These are phyloP conservation scores for Echinops telfairi DNA, from an alignment of 2,113 vertebrate species.

Conservation along the genomic window DNA sequence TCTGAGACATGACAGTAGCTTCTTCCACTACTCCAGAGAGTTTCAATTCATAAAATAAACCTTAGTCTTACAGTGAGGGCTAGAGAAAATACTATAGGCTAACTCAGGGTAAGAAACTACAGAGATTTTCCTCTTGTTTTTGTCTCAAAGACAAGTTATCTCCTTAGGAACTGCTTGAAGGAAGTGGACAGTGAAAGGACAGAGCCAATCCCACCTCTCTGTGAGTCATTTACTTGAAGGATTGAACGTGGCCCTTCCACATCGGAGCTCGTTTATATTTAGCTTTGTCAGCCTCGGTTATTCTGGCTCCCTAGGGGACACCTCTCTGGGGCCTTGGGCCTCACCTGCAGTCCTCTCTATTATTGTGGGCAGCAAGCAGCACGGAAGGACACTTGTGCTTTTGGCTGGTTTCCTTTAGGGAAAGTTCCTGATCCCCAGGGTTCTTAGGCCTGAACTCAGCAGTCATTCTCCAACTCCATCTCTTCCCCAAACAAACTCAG, in stretches of 20 bases:
- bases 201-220: neutral
- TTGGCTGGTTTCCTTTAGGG: neutral
- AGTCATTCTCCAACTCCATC: neutral
- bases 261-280: constrained; percentile 59
- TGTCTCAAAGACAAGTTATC: neutral
- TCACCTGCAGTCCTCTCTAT: neutral
- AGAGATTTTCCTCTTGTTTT: neutral
- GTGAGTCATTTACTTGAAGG: constrained; percentile 39
- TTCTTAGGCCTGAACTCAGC: neutral
- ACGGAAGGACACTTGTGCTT: neutral
- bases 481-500: neutral
- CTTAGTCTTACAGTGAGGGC: neutral
- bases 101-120: neutral
- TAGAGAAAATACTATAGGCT: neutral
- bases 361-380: neutral
- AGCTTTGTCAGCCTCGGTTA: constrained; percentile 46
- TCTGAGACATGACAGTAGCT: neutral
- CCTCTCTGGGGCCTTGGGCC: neutral
- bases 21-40: neutral
- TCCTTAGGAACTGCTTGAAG: constrained; percentile 19
- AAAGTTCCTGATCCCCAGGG: neutral
- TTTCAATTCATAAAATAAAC: neutral
- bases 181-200: constrained; percentile 41
- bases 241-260: neutral
- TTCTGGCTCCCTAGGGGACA: constrained; percentile 52